A percentile compares a stretch with the other conserved stretches of the same genome.
phyloP scores from a whole-genome alignment of 2,113 vertebrate species.

The Octodon degus region DNA sequence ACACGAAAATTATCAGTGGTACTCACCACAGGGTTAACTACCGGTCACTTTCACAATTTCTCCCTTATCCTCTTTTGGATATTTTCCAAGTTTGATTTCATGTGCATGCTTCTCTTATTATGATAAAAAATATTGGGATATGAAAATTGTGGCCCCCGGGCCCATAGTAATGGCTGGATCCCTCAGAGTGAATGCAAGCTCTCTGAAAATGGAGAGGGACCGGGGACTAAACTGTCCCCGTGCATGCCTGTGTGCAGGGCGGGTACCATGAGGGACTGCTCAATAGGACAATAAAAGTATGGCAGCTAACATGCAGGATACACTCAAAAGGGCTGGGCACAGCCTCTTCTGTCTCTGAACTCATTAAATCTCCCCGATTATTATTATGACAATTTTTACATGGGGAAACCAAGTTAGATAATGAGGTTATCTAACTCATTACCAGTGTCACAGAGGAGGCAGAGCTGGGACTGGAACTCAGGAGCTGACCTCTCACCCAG shows the following conservation, averaged over 20 bases:
- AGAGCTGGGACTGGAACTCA: not conserved
- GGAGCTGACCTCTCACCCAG: no score
- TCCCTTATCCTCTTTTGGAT: not conserved
- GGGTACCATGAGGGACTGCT: not conserved
- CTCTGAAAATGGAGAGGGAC: not conserved
- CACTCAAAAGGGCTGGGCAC: accelerated
- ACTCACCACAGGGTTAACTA: not conserved
- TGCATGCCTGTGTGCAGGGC: no score
- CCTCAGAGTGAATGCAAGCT: not conserved
- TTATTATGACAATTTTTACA: not conserved
- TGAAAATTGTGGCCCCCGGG: not conserved
- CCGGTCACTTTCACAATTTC: not conserved
- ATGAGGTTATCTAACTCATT: not conserved
- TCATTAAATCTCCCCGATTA: not conserved
- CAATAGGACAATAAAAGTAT: no score
- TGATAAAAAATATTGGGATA: not conserved
- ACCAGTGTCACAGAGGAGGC: not conserved
- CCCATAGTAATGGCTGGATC: not conserved
- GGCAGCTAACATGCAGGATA: not conserved
- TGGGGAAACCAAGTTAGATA: not conserved
- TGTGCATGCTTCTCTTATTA: not conserved
- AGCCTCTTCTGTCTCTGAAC: not conserved
- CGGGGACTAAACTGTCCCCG: not conserved
- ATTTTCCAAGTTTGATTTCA: not conserved
- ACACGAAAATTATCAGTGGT: not conserved